Base-by-base conservation (phyloP, 1,140 invertebrate species). In the Aculops lycopersici region DNA sequence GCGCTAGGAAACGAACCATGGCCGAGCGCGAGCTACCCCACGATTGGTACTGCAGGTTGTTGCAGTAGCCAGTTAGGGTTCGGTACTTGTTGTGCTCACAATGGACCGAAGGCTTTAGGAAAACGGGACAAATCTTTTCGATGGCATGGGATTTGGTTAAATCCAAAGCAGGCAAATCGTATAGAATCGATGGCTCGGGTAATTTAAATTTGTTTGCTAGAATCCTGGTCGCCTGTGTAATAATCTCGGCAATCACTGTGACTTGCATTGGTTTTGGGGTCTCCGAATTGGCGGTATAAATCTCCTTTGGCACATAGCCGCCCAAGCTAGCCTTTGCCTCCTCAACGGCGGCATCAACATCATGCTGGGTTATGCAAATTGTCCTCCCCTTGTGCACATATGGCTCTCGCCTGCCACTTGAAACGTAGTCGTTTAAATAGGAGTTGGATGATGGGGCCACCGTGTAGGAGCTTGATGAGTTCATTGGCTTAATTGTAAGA, bases 281-380 rank as follows among this genome's bases (percentile, higher is more conserved):
- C 18, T 52, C 49, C 1, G 51, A 52, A 18, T 48, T 48, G 17
- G 51, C 36, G 35, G 50, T 47, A 17, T 46, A 48, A 20, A 50
- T 46, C 43, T 51, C 51, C 38, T 40, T 43, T 41, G 51, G 50
- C 20, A 51, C 41, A 43, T 44, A 47, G 17, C 46, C 48, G 2
- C 51, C 50, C 16, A 52, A 42, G 31, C 74, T 68, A 55, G 76
- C 74, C 47, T 74, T 67, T 14, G 78, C 77, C 52, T 81, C 71
- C 39, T 72, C 55, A 58, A 81, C 80, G 21, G 80, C 78, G 43
- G 72, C 68, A 60, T 86, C 81, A 39, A 86, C 67, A 21, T 77
- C 77, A 48, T 81, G 74, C 53, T 80, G 83, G 13, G 77, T 81
- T 51, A 86, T 81, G 55, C 79, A 86, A 17, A 72, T 72, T 45